These are phyloP conservation scores for Argyresthia goedartella DNA, from an alignment of 2,888 invertebrate genomes.

Conservation along the genomic window DNA sequence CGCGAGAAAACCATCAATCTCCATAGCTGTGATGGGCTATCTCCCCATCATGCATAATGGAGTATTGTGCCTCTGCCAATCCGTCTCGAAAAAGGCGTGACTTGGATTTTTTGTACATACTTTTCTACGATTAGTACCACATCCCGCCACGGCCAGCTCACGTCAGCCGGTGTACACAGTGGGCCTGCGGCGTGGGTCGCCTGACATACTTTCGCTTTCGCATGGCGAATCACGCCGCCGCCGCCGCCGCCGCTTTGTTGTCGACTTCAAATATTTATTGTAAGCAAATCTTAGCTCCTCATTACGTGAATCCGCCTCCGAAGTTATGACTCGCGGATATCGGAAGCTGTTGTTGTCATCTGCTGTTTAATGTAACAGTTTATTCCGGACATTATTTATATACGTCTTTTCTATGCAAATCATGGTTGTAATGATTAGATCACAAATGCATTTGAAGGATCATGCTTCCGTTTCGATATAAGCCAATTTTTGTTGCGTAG, in stretches of 20 bases:
- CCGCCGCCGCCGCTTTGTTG: constrained; percentile 6
- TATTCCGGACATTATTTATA: neutral
- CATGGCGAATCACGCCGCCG: constrained; percentile 20
- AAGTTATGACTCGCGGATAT: neutral
- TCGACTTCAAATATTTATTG: neutral
- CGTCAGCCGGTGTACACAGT: neutral
- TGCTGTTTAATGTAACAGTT: neutral
- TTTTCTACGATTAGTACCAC: neutral
- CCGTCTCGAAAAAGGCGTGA: too few species aligned
- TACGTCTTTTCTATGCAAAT: neutral
- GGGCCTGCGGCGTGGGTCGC: constrained; percentile 24
- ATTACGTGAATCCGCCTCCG: neutral
- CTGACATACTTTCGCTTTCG: constrained; percentile 48
- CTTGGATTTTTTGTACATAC: too few species aligned
- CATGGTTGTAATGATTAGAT: too few species aligned
- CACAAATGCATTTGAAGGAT: too few species aligned
- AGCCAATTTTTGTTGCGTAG: too few species aligned
- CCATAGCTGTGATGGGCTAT: too few species aligned
- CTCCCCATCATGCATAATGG: too few species aligned
- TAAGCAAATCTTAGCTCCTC: neutral
- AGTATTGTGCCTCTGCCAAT: too few species aligned
- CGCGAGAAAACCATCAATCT: too few species aligned
- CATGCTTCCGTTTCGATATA: too few species aligned
- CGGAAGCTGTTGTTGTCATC: neutral
- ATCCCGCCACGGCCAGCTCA: neutral